Percentiles rank a stretch among this genome's conserved stretches.
Evolutionary conservation across 2,888 invertebrate genomes (phyloP).

Genomic region (Trachelus troglodyta): DNA sequence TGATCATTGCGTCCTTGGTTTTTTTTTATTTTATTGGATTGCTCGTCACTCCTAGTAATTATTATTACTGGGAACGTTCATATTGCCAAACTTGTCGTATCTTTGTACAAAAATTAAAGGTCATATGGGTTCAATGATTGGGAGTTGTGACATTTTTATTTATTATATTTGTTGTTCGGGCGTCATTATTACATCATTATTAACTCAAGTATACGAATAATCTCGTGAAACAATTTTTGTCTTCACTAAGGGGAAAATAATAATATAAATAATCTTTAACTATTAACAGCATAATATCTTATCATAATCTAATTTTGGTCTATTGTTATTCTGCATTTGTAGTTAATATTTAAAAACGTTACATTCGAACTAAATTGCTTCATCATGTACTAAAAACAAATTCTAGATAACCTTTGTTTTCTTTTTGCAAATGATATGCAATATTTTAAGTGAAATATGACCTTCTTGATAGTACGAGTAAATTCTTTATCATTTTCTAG

Average conservation of each 20-base stretch:
- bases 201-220: not conserved
- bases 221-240: not conserved
- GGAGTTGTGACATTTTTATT: not conserved
- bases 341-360: not conserved
- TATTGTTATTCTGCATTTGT: not conserved
- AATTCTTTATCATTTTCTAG: not conserved
- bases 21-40: not conserved
- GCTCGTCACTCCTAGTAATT: not conserved
- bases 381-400: too few relatives aligned
- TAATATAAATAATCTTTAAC: not conserved
- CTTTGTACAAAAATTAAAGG: not conserved
- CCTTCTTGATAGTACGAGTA: not conserved
- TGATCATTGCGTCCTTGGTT: not conserved
- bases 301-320: slow-evolving; percentile 30
- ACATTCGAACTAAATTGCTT: not conserved
- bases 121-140: not conserved
- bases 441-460: not conserved
- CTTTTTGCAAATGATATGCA: not conserved
- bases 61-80: not conserved
- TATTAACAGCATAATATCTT: not conserved
- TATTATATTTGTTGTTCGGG: not conserved
- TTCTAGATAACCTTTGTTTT: not conserved
- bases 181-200: not conserved
- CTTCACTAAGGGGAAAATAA: not conserved
- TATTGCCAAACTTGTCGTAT: not conserved